These are phyloP conservation scores for Epinephelus fuscoguttatus DNA, from an alignment of 2,113 vertebrate genomes.

Conservation along the genomic window DNA sequence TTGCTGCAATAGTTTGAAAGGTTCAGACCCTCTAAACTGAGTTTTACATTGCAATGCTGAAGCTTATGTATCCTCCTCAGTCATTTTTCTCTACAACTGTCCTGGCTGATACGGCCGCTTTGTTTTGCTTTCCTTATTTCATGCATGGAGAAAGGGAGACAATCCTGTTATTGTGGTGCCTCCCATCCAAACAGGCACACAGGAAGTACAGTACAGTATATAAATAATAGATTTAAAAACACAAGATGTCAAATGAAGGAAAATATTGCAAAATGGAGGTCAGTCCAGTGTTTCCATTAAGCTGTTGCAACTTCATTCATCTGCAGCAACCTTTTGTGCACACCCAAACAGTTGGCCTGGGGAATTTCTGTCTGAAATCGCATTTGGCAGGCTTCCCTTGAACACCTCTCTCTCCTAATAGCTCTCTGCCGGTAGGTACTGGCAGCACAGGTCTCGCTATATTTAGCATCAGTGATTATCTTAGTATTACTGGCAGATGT, in stretches of 20 bases:
- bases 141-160: slow-evolving; percentile 23
- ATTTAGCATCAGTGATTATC: slow-evolving; percentile 67
- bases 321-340: slow-evolving; percentile 51
- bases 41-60: neutral
- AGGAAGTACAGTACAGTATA: slow-evolving; percentile 29
- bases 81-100: slow-evolving; percentile 17
- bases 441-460: slow-evolving; percentile 58
- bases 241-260: slow-evolving; percentile 53
- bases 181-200: slow-evolving; percentile 30
- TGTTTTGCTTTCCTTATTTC: slow-evolving; percentile 16
- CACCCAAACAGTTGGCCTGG: slow-evolving; percentile 57
- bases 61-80: neutral
- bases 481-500: slow-evolving; percentile 50
- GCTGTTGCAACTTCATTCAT: slow-evolving; percentile 49
- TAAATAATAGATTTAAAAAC: slow-evolving; percentile 59
- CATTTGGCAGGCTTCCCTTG: slow-evolving; percentile 69
- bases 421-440: slow-evolving; percentile 49
- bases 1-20: neutral
- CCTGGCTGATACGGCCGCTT: slow-evolving; percentile 5
- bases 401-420: slow-evolving; percentile 63
- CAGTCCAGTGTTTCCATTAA: slow-evolving; percentile 50
- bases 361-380: slow-evolving; percentile 62
- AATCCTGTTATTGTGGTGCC: slow-evolving; percentile 33
- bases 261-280: slow-evolving; percentile 40
- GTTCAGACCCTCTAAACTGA: slow-evolving; percentile 13